Evolutionary conservation across 2,888 invertebrate species (phyloP), one percentile per base, ranked within the genome.

Genomic region (Cerceris ruficornis): DNA sequence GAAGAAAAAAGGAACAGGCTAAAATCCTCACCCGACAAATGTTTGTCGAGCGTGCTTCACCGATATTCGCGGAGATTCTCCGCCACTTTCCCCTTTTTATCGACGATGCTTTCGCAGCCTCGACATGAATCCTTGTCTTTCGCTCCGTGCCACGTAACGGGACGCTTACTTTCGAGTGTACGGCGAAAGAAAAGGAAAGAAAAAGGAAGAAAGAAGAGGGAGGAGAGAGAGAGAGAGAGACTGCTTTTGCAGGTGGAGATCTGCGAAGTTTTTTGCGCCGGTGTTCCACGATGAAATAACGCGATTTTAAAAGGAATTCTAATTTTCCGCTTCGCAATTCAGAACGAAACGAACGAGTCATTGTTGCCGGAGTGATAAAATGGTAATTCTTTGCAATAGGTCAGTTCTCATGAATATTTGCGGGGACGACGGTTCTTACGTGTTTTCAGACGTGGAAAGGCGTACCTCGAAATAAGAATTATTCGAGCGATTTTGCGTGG

Each of bases 1-100:
- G 54, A 64, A 13, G 64, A 54, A 60, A 61, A 70, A 75, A 65
- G 43, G 43, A 69, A 73, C 54, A 62, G 72, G 54, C 69, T 75
- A 28, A 73, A 74, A 75, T 54, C 67, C 65, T 75, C 54, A 28
- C 17, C 28, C 70, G 80, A 75, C 75, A 87, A 87, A 87, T 86
- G 81, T 87, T 87, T 87, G 84, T 65, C 75, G 86, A 86, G 84
- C 88, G 89, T 87, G 87, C 82, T 77, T 59, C 55, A 59, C 54
- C 72, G 74, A 64, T 69, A 73, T 54, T 75, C 77, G n/a, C 52
- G 52, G 55, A 78, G 83, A 82, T 87, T 80, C 73, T 41, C 42
- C 13, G 68, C 42, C 72, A 67, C 77, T 80, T 81, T 86, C 62
- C 61, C 60, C 61, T 73, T 86, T 84, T 75, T 77, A 80, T 75